Evolutionary conservation across 2,888 invertebrate genomes (phyloP).

Genomic region (Drosophila eohydei): DNA sequence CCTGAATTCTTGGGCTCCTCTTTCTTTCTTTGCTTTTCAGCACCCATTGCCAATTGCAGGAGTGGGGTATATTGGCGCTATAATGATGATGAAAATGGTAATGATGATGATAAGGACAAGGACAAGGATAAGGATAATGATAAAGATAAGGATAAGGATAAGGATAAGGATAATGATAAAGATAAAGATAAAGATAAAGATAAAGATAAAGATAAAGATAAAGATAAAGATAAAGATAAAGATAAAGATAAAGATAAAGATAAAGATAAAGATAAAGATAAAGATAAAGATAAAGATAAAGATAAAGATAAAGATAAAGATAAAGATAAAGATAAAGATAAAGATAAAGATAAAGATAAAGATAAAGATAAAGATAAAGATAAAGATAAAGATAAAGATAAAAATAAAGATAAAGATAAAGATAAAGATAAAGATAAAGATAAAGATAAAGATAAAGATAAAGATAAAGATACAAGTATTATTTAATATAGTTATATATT

Average conservation of each 20-base stretch:
- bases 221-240: background rate
- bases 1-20: conserved; percentile 71
- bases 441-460: background rate
- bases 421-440: background rate
- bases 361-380: background rate
- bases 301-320: background rate
- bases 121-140: no score
- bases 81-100: background rate
- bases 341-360: background rate
- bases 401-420: background rate
- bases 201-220: no score
- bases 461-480: background rate
- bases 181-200: no score
- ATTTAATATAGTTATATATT: no score
- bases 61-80: background rate
- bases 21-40: conserved; percentile 26
- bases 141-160: background rate
- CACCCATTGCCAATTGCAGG: background rate
- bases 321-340: no score
- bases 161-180: background rate
- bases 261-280: no score
- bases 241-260: background rate
- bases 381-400: background rate
- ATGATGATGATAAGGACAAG: background rate
- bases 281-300: no score